These are phyloP conservation scores for Ophthalmolycus amberensis DNA, from an alignment of 2,113 vertebrate genomes.

Conservation along the genomic window DNA sequence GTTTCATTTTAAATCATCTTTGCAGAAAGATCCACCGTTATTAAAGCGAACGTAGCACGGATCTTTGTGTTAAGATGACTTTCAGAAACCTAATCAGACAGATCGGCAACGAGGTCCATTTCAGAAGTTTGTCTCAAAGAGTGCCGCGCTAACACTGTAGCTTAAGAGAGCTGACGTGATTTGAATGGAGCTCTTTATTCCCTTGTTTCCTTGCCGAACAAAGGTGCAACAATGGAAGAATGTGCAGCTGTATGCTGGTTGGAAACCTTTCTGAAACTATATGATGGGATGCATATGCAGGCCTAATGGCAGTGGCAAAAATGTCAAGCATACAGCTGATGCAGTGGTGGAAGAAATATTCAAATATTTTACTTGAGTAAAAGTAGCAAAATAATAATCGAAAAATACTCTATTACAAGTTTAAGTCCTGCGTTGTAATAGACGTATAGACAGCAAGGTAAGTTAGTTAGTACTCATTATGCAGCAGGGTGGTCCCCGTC, in stretches of 20 bases:
- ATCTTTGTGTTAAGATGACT: slow-evolving; percentile 48
- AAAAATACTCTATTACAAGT: not conserved
- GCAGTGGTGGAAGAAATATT: not conserved
- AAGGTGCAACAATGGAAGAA: not conserved
- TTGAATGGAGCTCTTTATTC: not conserved
- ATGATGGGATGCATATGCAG: not conserved
- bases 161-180: not conserved
- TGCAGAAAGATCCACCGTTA: slow-evolving; percentile 28
- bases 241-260: not conserved
- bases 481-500: not conserved
- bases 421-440: not conserved
- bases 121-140: slow-evolving; percentile 43
- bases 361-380: not conserved
- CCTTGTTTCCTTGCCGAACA: not conserved
- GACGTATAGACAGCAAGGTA: no score
- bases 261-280: not conserved
- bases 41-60: not conserved
- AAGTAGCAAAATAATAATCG: not conserved
- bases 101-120: slow-evolving; percentile 33
- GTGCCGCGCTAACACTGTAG: not conserved
- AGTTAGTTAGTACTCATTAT: not conserved
- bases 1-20: slow-evolving; percentile 34
- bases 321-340: not conserved
- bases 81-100: slow-evolving; percentile 28
- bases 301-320: not conserved